Conservation (phyloP, 1,140 invertebrate species). For the Hycleus cichorii region DNA sequence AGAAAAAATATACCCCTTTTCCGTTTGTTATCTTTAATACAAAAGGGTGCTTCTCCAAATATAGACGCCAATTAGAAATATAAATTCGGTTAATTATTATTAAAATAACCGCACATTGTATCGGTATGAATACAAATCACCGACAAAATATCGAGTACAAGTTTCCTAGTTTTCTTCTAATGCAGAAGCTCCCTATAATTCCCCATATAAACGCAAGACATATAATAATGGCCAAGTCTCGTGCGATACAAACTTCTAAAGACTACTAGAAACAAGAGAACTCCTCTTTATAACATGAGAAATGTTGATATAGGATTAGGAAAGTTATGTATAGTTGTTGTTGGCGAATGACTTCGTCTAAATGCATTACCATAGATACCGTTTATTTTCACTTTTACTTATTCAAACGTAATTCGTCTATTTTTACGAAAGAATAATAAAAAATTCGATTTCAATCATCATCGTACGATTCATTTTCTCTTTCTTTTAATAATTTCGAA, state of each 20-base stretch:
- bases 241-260: slow-evolving; percentile 14
- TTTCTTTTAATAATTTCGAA: no score
- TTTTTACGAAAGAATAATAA: background rate
- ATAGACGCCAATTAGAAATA: no score
- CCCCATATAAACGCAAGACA: slow-evolving; percentile 14
- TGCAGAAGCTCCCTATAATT: slow-evolving; percentile 10
- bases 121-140: no score
- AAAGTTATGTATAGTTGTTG: slow-evolving; percentile 8
- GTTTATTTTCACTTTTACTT: slow-evolving; percentile 6
- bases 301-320: slow-evolving; percentile 14
- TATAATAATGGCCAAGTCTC: slow-evolving; percentile 15
- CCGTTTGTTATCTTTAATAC: no score
- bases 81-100: no score
- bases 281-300: slow-evolving; percentile 13
- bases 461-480: background rate
- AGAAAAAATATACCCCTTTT: no score
- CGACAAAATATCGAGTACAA: background rate
- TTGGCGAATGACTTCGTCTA: slow-evolving; percentile 7
- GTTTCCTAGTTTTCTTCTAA: slow-evolving; percentile 6
- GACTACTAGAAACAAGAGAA: slow-evolving; percentile 13
- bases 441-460: background rate
- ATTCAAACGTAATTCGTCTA: background rate
- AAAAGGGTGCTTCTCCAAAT: no score
- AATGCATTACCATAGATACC: slow-evolving; percentile 6
- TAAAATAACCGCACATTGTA: no score